phyloP scores from a whole-genome alignment of 1,140 invertebrate genomes.

The Rhizoglyphus robini region DNA sequence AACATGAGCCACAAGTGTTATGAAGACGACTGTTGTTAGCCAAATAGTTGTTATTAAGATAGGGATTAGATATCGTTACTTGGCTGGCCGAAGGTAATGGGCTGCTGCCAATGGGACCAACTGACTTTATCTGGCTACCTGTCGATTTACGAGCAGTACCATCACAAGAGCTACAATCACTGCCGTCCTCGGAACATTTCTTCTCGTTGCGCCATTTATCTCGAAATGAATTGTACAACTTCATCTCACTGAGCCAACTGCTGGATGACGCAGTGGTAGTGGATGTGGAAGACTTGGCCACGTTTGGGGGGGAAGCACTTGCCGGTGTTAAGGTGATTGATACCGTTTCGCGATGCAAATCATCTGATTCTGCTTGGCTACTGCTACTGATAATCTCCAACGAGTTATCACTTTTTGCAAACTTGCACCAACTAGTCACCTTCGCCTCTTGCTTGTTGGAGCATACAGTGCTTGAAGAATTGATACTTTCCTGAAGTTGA shows the following conservation, averaged over 20 bases:
- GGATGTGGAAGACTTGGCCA: background rate
- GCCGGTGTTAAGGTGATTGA: background rate
- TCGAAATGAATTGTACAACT: background rate
- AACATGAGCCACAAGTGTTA: background rate
- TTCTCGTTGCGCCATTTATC: background rate
- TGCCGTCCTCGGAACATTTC: background rate
- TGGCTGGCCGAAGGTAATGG: background rate
- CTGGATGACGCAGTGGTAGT: background rate
- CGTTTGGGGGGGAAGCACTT: background rate
- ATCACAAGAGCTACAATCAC: background rate
- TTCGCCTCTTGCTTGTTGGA: too few species aligned
- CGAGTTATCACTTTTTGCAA: background rate
- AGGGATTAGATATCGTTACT: background rate
- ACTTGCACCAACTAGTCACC: background rate
- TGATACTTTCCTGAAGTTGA: background rate
- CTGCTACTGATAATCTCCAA: background rate
- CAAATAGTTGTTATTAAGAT: background rate
- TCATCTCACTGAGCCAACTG: slow-evolving; percentile 5
- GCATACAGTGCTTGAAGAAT: background rate
- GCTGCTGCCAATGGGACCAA: background rate
- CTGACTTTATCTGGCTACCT: background rate
- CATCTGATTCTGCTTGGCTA: background rate
- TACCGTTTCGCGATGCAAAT: background rate
- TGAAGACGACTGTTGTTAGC: background rate
- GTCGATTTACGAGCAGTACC: background rate